Evolutionary conservation across 1,140 invertebrate species (phyloP), one percentile per base, ranked within the genome.

Genomic region (Drosophila nikananu): DNA sequence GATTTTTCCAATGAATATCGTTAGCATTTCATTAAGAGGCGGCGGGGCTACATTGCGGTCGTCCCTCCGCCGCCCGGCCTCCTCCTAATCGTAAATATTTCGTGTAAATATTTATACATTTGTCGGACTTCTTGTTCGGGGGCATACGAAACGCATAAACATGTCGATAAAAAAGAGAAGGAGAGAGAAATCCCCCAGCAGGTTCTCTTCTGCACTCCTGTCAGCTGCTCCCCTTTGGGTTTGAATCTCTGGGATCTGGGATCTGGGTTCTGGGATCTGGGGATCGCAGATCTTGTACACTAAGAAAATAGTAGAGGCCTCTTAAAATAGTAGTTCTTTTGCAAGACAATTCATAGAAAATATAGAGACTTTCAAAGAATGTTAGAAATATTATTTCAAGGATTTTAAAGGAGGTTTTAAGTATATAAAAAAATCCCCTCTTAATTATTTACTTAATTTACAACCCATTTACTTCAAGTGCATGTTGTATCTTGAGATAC

Each of bases 1-100:
- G 66, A 84, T 89, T 87, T 84, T 81, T 76, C 72, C 83, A 89
- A 90, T 87, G 86, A 81, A 87, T 87, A 90, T 87, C 86, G 86
- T 90, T 87, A 84, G 84, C 84, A 90, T 87, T 90, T 87, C 86
- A 87, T 87, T 87, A 87, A 64, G 57, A 60, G 73, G 59, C 65
- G 61, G 62, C 74, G 59, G 61, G 61, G 62, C 74, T 41, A 57
- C 44, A 62, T 52, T 80, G 42, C 68, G 58, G 42, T 51, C 44
- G 35, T 12, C 54, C 35, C 46, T 44, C 39, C 48, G 21, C 52
- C 58, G 46, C 44, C 51, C 57, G 37, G 15, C 4, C 41, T 52
- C 4, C 41, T 52, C 23, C 49, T 67, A 80, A 81, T 55, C 68
- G 48, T 52, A 73, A 62, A 74, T 54, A 61, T 78, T 54, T 77